phyloP scores from a whole-genome alignment of 2,113 vertebrate species.

The Alligator sinensis region DNA sequence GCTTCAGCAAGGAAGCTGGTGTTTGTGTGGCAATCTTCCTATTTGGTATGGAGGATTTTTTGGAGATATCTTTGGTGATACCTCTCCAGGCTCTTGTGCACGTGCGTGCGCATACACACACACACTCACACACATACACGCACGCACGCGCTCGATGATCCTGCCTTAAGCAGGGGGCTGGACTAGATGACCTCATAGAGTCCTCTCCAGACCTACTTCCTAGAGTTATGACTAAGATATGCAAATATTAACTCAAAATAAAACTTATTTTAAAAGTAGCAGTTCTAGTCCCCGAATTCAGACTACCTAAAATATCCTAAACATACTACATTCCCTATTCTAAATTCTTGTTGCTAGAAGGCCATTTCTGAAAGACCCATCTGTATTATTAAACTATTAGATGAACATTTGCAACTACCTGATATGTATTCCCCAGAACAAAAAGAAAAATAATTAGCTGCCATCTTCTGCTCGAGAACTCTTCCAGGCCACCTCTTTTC shows the following conservation, averaged over 20 bases:
- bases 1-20: too few species aligned
- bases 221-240: not conserved
- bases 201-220: too few species aligned
- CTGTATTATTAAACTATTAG: accelerated
- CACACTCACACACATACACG: not conserved
- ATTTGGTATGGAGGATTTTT: too few species aligned
- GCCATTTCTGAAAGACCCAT: not conserved
- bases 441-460: not conserved
- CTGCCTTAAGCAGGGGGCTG: too few species aligned
- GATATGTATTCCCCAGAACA: too few species aligned
- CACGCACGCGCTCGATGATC: too few species aligned
- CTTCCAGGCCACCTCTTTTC: not conserved
- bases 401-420: not conserved
- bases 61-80: too few species aligned
- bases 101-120: too few species aligned
- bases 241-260: not conserved
- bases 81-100: too few species aligned
- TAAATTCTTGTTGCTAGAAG: accelerated
- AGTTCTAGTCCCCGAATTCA: not conserved
- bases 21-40: too few species aligned
- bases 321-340: accelerated
- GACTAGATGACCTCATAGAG: too few species aligned
- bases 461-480: not conserved
- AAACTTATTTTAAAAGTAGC: not conserved
- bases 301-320: accelerated